These are phyloP conservation scores for Cabera pusaria DNA, from an alignment of 2,888 invertebrate species.

Conservation along the genomic window DNA sequence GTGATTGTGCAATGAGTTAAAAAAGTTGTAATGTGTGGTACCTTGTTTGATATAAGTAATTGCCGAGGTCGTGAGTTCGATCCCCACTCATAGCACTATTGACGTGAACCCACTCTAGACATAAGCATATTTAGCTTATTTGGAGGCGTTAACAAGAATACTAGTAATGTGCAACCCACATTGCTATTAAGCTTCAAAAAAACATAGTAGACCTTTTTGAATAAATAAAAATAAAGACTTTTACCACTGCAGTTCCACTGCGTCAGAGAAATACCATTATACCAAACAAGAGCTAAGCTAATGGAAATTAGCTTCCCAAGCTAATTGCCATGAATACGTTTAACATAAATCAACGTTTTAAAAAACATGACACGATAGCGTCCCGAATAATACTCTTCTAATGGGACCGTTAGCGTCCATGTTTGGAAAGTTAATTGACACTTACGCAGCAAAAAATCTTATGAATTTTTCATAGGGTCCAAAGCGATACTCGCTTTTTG, in stretches of 20 bases:
- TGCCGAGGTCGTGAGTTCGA: too few species aligned
- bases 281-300: slow-evolving; percentile 45
- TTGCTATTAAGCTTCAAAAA: too few species aligned
- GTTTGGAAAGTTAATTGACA: slow-evolving; percentile 26
- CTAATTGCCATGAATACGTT: slow-evolving; percentile 63
- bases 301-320: slow-evolving; percentile 56
- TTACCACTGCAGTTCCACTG: slow-evolving; percentile 18
- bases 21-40: too few species aligned
- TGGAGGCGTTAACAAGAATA: too few species aligned
- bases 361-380: slow-evolving; percentile 53
- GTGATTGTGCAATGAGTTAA: too few species aligned
- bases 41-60: too few species aligned
- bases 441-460: slow-evolving; percentile 22
- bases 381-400: slow-evolving; percentile 27
- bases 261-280: slow-evolving; percentile 38
- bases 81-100: too few species aligned
- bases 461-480: slow-evolving; percentile 19
- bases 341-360: slow-evolving; percentile 59
- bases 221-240: too few species aligned
- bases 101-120: too few species aligned
- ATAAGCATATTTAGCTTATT: too few species aligned
- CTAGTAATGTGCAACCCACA: too few species aligned
- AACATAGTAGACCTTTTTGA: too few species aligned
- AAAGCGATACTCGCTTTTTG: slow-evolving; percentile 7
- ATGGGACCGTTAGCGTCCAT: slow-evolving; percentile 24